phyloP scores from a whole-genome alignment of 2,113 vertebrate genomes.

The Siniperca chuatsi region DNA sequence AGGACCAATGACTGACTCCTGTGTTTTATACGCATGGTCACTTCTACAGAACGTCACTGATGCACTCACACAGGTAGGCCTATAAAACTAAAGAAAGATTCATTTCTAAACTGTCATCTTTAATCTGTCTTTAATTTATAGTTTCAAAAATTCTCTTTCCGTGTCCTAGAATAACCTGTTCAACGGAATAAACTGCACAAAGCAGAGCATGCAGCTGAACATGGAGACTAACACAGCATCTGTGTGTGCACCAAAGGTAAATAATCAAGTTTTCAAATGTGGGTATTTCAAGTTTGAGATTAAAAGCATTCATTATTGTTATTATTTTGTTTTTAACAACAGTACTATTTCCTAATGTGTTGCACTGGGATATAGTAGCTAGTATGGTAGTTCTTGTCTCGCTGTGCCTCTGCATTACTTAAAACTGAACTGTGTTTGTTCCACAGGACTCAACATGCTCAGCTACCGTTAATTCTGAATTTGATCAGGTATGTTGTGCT shows the following conservation, averaged over 20 bases:
- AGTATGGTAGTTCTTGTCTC: background rate
- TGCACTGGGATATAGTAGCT: no score
- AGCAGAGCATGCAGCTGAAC: slow-evolving; percentile 70
- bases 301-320: background rate
- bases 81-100: rapidly evolving
- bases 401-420: background rate
- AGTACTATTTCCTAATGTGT: background rate
- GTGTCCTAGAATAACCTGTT: slow-evolving; percentile 66
- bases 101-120: background rate
- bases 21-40: slow-evolving; percentile 40
- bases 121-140: background rate
- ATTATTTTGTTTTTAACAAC: no score
- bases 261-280: background rate
- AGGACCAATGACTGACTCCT: slow-evolving; percentile 30
- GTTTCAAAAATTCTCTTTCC: background rate
- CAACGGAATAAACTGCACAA: slow-evolving; percentile 75
- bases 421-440: background rate
- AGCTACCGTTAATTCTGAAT: slow-evolving; percentile 36
- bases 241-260: slow-evolving; percentile 79
- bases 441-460: slow-evolving; percentile 81
- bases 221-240: slow-evolving; percentile 49
- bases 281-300: background rate
- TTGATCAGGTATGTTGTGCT: slow-evolving; percentile 78
- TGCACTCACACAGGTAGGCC: slow-evolving; percentile 59
- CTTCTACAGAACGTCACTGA: slow-evolving; percentile 72